Evolutionary conservation across 2,888 invertebrate species (phyloP).

Genomic region (Nymphalis urticae): DNA sequence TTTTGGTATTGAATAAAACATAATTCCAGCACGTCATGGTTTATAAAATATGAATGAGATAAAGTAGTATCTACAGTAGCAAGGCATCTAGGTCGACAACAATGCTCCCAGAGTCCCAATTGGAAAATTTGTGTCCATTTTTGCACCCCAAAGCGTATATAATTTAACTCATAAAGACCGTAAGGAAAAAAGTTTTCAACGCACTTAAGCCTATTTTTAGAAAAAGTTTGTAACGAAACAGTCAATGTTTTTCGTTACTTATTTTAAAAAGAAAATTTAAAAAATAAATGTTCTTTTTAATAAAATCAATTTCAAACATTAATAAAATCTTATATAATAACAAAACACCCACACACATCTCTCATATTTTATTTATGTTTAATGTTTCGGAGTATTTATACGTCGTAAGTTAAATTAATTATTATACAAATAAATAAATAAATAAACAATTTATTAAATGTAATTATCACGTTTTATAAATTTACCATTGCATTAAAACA

Average conservation of each 20-base stretch:
- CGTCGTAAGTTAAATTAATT: too few species aligned
- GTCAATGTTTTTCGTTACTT: constrained; percentile 28
- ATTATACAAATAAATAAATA: too few species aligned
- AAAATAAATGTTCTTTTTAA: constrained; percentile 4
- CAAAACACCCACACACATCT: too few species aligned
- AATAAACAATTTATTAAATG: too few species aligned
- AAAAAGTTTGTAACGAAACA: constrained; percentile 57
- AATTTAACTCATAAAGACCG: constrained; percentile 76
- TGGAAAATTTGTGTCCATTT: constrained; percentile 77
- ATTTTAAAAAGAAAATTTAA: constrained; percentile 19
- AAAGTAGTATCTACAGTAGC: constrained; percentile 49
- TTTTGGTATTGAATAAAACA: constrained; percentile 56
- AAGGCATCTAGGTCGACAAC: constrained; percentile 59
- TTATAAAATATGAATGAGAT: constrained; percentile 69
- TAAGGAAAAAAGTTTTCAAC: constrained; percentile 68
- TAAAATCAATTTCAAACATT: not conserved
- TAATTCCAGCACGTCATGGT: constrained; percentile 57
- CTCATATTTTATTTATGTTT: too few species aligned
- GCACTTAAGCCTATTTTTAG: constrained; percentile 67
- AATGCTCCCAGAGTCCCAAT: constrained; percentile 68
- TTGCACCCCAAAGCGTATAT: constrained; percentile 71
- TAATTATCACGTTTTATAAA: too few species aligned
- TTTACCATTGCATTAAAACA: too few species aligned
- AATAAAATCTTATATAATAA: too few species aligned
- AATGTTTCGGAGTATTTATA: too few species aligned